Base-by-base conservation (phyloP, 2,888 invertebrate genomes). In the Lycophotia porphyrea region DNA sequence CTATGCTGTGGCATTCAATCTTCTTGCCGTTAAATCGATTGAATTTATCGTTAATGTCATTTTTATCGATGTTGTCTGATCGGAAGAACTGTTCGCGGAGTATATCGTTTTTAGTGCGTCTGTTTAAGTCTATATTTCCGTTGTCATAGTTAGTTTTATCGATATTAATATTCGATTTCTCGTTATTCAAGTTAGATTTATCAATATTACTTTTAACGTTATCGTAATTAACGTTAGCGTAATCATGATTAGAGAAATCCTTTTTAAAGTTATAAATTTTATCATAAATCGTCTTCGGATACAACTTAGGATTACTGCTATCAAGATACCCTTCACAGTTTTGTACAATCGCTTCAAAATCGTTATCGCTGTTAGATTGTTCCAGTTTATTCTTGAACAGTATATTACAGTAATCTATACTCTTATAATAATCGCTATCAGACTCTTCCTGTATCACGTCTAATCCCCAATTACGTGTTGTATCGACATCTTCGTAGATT, bases 361-460 rank as follows among this genome's bases (percentile, higher is more conserved):
- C 86, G 78, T 74, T 85, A 75, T 76, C 79, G 47, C 75, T 84
- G 76, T 64, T 78, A 64, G 73, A 87, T 69, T 84, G 91, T 85
- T 82, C 79, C 0, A 71, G 49, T 27, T 39, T 49, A 70, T 86
- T 84, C 63, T 89, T 92, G 27, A 93, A 91, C 0, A 91, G 24
- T 5, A 93, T 87, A 55, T 96, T 95, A 78, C 94, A 94, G 79
- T 96, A 96, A 70, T 96, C 96, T 0, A 96, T 67, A 52, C 95
- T 95, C 79, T 94, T 93, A 82, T 96, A 96, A 74, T 96, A 96
- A 74, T 96, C 96, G 36, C 96, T 96, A 65, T 96, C 96, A 0
- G 95, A 95, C 52, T 96, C 96, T 76, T 96, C 96, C 63, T 96
- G 94, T 47, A 96, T 96, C 0, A 94, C 95, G 81, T 96, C 96